Base-by-base conservation (phyloP, 2,113 vertebrate genomes). In the Baryphthengus martii region DNA sequence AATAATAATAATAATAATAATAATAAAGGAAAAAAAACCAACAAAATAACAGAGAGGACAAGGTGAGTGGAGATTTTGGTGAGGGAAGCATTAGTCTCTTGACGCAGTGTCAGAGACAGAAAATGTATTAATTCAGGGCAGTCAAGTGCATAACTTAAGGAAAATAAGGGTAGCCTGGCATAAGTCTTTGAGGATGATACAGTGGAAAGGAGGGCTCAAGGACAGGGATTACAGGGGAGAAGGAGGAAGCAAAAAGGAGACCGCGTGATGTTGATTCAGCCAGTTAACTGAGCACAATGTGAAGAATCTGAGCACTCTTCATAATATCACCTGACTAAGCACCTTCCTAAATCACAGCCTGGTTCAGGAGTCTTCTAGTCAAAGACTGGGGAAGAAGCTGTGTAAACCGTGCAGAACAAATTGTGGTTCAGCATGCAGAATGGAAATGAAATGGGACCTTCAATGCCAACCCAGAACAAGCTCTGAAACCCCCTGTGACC, bases 341-440 rank as follows among this genome's bases (percentile, higher is more conserved):
- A 93, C 11, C 39, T 73, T 52, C 40, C 21, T 53, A 62, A 89
- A 79, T 68, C 16, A 72, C 31, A 10, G 24, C 39, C 59, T 80
- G 66, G 6, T 68, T 85, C 37, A 67, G 42, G 35, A 92, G 25
- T 28, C 52, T 72, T 82, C 45, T 58, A 78, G 63, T 19, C 33
- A 49, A 86, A 86, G 85, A 45, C 25, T 6, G 15, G 17, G n/a
- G 40, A 81, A 85, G n/a, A 92, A 85, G 40, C 44, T 35, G 23
- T 7, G 15, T 59, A 63, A 95, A 86, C 37, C 23, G 35, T 2
- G 5, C 8, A 42, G 59, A 93, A 47, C 5, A 76, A 84, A 62
- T 4, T 11, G 47, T 0, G 1, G 25, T 55, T 76, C 28, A 28
- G 35, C 7, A 16, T 0, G 2, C 12, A 49, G 66, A 87, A 75